Evolutionary conservation across 2,113 vertebrate genomes (phyloP).

Genomic region (Glaucomys volans): DNA sequence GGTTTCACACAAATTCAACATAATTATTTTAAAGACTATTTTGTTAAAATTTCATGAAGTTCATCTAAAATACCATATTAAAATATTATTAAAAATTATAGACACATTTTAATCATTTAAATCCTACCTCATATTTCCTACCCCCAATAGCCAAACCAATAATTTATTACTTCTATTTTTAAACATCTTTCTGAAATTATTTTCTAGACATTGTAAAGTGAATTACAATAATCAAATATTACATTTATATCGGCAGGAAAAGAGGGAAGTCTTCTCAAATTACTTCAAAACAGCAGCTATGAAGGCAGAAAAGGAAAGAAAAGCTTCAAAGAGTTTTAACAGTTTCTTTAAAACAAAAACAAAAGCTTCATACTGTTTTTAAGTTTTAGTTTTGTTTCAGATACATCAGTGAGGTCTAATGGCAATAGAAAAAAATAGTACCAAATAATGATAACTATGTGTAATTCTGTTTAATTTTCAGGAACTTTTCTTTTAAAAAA

Average conservation of each 20-base stretch:
- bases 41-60: constrained; percentile 36
- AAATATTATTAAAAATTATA: neutral
- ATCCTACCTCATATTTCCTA: neutral
- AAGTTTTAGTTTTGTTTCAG: constrained; percentile 50
- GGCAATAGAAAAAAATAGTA: constrained; percentile 16
- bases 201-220: constrained; percentile 18
- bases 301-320: neutral
- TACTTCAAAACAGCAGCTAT: constrained; percentile 18
- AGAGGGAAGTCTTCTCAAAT: constrained; percentile 14
- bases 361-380: neutral
- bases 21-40: constrained; percentile 4
- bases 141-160: neutral
- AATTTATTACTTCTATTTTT: neutral
- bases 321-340: neutral
- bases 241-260: neutral
- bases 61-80: neutral
- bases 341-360: constrained; percentile 36
- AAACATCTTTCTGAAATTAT: neutral
- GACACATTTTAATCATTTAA: neutral
- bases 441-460: neutral
- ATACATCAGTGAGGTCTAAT: neutral
- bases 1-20: neutral
- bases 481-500: constrained; percentile 54
- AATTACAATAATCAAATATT: neutral
- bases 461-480: constrained; percentile 69